Base-by-base conservation (phyloP, 2,797 vertebrate species). In the Mus minutoides region DNA sequence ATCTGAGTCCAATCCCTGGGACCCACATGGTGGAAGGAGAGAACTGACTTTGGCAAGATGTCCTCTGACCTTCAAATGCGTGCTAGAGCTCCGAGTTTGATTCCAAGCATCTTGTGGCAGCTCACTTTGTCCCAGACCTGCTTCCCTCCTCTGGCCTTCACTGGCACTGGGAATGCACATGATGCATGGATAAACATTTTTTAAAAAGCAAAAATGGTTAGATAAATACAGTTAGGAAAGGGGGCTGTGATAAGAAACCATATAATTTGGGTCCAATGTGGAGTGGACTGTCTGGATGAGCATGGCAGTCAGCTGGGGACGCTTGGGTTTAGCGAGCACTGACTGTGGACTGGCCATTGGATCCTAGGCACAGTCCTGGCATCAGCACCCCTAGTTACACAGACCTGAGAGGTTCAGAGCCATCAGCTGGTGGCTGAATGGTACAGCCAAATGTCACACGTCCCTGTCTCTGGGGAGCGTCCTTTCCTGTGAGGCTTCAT, bases 331-430 rank as follows among this genome's bases (percentile, higher is more conserved):
- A 64, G 69, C 54, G 34, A 73, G 26, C 46, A 34, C 91, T 34
- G 56, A 7, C 88, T 19, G 1, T 64, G 54, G 31, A 37, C 60
- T 87, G 84, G 43, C 77, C 14, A 7, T 49, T 88, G 64, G 84
- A 24, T 90, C 93, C 85, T 88, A 91, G 83, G 3, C 46, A 22
- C 14, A 9, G 26, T 13, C 24, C 12, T 31, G 29, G 69, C 29
- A 56, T 62, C 34, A 2, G 56, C 78, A n/a, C 62, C 49, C 22
- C 76, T 79, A 54, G 69, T 82, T 88, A 73, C 91, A 76, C 0
- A 93, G 94, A 71, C 46, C 78, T 78, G 29, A 69, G 29, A 69
- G 69, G n/a, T 91, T 86, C 62, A 78, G 49, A 80, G 87, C 56
- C 71, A 29, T 93, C 56, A 71, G 69, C 84, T 67, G 34, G 56